Evolutionary conservation across 2,113 vertebrate genomes (phyloP).

Genomic region (Orthonyx spaldingii): DNA sequence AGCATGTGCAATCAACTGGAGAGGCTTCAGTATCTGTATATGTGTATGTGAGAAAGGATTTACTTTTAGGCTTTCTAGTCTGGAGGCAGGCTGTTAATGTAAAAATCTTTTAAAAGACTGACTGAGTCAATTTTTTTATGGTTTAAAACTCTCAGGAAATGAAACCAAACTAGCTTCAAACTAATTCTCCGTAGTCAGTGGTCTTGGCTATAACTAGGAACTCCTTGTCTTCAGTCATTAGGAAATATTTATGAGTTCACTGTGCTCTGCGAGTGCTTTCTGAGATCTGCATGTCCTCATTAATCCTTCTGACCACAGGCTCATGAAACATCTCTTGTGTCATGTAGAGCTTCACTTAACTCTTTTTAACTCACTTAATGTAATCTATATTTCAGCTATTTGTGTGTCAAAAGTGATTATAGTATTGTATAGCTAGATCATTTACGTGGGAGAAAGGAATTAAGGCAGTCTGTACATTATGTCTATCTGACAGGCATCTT

Average conservation of each 20-base stretch:
- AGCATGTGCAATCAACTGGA: background rate
- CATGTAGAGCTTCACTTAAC: slow-evolving; percentile 4
- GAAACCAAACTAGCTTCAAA: background rate
- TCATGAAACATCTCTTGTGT: background rate
- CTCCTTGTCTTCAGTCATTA: slow-evolving; percentile 2
- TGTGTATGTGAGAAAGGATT: background rate
- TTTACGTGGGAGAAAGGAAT: background rate
- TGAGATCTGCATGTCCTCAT: slow-evolving; percentile 27
- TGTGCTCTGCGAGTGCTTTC: slow-evolving; percentile 1
- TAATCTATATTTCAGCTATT: background rate
- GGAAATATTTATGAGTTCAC: slow-evolving; percentile 48
- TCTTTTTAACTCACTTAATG: background rate
- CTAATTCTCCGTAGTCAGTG: background rate
- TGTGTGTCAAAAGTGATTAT: background rate
- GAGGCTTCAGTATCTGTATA: background rate
- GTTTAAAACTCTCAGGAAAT: background rate
- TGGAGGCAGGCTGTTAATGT: background rate
- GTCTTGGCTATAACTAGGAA: background rate
- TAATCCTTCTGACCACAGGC: slow-evolving; percentile 31
- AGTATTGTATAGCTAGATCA: background rate
- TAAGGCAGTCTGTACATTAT: background rate
- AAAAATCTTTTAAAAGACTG: background rate
- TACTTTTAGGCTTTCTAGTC: background rate
- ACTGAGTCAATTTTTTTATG: background rate
- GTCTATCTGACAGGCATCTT: background rate